phyloP scores from a whole-genome alignment of 2,797 vertebrate species.

The Microctenopoma stevenorrisi region DNA sequence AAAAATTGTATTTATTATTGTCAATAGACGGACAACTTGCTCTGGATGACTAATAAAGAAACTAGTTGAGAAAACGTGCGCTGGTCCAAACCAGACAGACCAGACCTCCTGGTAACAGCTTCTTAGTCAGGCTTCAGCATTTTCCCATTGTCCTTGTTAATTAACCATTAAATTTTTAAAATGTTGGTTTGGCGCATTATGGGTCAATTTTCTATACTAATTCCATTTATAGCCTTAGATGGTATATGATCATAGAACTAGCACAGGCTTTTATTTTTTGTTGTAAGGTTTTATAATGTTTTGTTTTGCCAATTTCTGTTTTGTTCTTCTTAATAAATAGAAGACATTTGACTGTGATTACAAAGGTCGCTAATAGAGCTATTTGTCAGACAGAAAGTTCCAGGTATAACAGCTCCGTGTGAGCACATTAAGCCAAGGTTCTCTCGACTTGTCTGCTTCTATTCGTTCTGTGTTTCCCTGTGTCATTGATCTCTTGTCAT shows the following conservation, averaged over 20 bases:
- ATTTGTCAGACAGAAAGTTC: slow-evolving; percentile 28
- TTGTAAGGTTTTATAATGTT: neutral
- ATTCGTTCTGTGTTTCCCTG: slow-evolving; percentile 42
- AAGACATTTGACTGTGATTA: slow-evolving; percentile 8
- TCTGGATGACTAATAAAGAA: too few species aligned
- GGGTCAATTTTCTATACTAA: neutral
- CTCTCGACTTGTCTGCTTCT: slow-evolving; percentile 19
- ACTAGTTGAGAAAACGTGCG: too few species aligned
- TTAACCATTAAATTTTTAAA: neutral
- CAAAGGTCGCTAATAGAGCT: slow-evolving; percentile 43
- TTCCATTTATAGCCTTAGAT: neutral
- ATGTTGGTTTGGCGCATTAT: neutral
- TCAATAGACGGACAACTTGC: too few species aligned
- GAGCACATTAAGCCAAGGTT: slow-evolving; percentile 48
- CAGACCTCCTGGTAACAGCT: too few species aligned
- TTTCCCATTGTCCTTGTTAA: neutral
- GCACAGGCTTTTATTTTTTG: slow-evolving; percentile 1
- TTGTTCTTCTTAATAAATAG: slow-evolving; percentile 25
- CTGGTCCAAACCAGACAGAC: too few species aligned
- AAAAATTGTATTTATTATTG: too few species aligned
- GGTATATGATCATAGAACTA: neutral
- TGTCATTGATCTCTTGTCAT: slow-evolving; percentile 36
- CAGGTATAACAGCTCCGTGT: slow-evolving; percentile 15
- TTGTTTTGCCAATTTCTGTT: slow-evolving; percentile 7
- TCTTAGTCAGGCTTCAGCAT: too few species aligned